A percentile compares a stretch with the other conserved stretches of the same genome.
Evolutionary conservation across 2,113 vertebrate species (phyloP).

Genomic region (Spizaetus ornatus): DNA sequence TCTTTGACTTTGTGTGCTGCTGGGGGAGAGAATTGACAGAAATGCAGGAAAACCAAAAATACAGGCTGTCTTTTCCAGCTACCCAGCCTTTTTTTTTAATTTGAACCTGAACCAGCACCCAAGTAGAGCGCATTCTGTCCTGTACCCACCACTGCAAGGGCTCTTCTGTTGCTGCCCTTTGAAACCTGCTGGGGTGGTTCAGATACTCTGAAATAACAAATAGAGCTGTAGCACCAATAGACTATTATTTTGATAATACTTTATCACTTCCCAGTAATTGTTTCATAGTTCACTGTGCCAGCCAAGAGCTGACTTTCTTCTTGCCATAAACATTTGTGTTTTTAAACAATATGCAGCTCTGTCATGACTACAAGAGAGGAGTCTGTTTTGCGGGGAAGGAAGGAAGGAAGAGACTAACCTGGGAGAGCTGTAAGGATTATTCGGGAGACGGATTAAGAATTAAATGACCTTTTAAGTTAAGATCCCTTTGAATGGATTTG

Average conservation of each 20-base stretch:
- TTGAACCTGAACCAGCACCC: background rate
- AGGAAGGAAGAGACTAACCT: background rate
- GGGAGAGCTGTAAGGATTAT: background rate
- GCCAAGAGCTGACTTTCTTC: background rate
- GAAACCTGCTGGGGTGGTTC: background rate
- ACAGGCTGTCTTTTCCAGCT: background rate
- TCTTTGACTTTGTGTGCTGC: background rate
- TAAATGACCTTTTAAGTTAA: background rate
- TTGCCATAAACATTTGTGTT: background rate
- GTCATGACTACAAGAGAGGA: background rate
- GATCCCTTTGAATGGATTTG: background rate
- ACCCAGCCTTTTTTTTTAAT: background rate
- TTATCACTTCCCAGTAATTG: background rate
- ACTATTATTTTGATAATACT: background rate
- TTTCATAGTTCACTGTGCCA: background rate
- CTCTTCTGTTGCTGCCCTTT: background rate
- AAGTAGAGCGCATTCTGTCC: background rate
- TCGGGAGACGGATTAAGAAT: background rate
- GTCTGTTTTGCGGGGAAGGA: background rate
- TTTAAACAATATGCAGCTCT: background rate
- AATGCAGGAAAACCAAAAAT: background rate
- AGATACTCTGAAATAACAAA: background rate
- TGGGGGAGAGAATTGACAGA: background rate
- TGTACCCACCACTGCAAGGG: background rate
- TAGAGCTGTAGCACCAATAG: background rate